These are phyloP conservation scores for Myoxocephalus aenaeus DNA, from an alignment of 2,797 vertebrate genomes.

Conservation along the genomic window DNA sequence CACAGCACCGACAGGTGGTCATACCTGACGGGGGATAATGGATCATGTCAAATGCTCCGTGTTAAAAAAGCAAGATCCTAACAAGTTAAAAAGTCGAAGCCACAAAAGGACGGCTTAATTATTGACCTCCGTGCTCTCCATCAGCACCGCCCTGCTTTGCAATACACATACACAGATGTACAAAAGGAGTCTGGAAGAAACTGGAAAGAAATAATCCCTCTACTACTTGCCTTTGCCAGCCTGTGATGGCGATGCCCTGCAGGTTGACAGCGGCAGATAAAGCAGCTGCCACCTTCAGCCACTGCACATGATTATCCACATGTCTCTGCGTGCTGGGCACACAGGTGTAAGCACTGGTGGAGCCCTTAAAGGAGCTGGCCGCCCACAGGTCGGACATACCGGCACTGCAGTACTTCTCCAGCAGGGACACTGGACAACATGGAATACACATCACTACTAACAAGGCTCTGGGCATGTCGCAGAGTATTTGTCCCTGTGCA, in stretches of 20 bases:
- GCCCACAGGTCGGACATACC: slow-evolving; percentile 92
- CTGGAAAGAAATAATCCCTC: not conserved
- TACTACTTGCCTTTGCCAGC: slow-evolving; percentile 92
- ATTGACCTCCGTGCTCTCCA: not conserved
- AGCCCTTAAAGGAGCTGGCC: slow-evolving; percentile 97
- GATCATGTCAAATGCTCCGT: not conserved
- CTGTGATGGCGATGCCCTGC: slow-evolving; percentile 91
- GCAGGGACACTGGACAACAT: slow-evolving; percentile 83
- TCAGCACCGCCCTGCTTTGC: not conserved
- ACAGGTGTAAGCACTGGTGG: slow-evolving; percentile 88
- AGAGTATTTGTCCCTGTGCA: not conserved
- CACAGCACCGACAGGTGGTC: slow-evolving; percentile 95
- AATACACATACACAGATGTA: not conserved
- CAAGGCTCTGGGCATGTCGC: not conserved
- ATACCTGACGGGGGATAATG: slow-evolving; percentile 50
- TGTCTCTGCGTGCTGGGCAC: slow-evolving; percentile 90
- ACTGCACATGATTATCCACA: slow-evolving; percentile 91
- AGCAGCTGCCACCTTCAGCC: slow-evolving; percentile 88
- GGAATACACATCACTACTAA: not conserved
- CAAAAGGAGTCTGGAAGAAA: not conserved
- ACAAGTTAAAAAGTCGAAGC: not conserved
- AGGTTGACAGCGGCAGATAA: slow-evolving; percentile 73
- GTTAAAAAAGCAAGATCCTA: not conserved
- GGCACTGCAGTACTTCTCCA: slow-evolving; percentile 88
- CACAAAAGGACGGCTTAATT: not conserved